Conservation (phyloP, 1,140 invertebrate species). For the Akabosia matsudoensis region DNA sequence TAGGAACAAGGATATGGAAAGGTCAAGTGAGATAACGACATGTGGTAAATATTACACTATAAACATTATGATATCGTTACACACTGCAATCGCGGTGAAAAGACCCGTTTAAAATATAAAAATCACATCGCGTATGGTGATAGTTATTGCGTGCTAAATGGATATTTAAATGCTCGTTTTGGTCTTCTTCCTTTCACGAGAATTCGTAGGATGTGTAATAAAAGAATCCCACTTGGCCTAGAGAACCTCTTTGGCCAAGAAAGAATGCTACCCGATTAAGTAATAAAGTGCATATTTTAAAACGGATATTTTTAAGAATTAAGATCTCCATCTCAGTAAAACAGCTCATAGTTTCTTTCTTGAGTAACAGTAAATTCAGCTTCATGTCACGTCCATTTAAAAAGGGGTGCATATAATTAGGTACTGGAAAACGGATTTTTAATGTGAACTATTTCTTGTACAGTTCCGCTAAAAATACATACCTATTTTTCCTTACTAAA, state of each 20-base stretch:
- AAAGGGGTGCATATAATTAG: too few species aligned
- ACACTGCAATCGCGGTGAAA: not conserved
- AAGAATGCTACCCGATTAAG: not conserved
- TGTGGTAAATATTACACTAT: not conserved
- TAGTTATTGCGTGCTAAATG: conserved; percentile 7
- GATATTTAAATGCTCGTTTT: conserved; percentile 5
- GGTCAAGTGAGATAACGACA: not conserved
- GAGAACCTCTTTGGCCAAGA: not conserved
- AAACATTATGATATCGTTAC: not conserved
- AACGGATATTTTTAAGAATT: too few species aligned
- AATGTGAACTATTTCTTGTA: too few species aligned
- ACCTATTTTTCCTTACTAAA: too few species aligned
- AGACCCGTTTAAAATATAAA: not conserved
- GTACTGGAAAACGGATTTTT: too few species aligned
- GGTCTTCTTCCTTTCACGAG: not conserved
- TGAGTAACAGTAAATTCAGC: too few species aligned
- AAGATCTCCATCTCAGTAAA: too few species aligned
- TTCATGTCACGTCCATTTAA: too few species aligned
- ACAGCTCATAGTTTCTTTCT: too few species aligned
- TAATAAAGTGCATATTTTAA: too few species aligned
- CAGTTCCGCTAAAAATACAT: too few species aligned
- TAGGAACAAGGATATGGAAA: not conserved
- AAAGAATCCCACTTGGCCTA: not conserved
- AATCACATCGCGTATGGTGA: not conserved
- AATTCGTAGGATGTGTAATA: not conserved